These are phyloP conservation scores for Pseudomyrmex gracilis DNA, from an alignment of 1,140 invertebrate genomes.

Conservation along the genomic window DNA sequence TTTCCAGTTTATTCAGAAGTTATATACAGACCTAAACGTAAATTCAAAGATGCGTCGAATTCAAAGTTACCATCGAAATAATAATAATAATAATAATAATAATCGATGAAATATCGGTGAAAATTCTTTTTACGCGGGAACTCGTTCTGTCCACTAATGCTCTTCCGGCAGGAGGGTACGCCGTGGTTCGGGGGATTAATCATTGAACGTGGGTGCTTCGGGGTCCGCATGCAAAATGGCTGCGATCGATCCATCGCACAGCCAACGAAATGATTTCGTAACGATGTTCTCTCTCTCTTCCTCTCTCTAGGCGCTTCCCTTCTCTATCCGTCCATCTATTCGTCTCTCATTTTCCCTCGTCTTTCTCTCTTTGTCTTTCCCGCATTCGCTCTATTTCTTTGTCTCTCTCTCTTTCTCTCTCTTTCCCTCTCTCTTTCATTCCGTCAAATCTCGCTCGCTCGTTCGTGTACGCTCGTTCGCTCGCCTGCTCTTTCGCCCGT, in stretches of 20 bases:
- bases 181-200: conserved; percentile 65
- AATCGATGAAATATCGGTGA: too few relatives aligned
- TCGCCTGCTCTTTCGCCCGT: conserved; percentile 48
- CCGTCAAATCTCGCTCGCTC: conserved; percentile 4
- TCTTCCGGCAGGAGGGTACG: conserved; percentile 19
- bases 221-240: conserved; percentile 70
- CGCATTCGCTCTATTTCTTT: conserved; percentile 20
- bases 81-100: not conserved
- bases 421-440: not conserved
- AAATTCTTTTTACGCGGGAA: conserved; percentile 34
- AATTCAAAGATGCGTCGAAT: not conserved
- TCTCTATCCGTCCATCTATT: conserved; percentile 48
- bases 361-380: conserved; percentile 5
- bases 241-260: conserved; percentile 72
- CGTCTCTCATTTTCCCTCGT: conserved; percentile 29
- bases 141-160: conserved; percentile 41
- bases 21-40: too few relatives aligned
- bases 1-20: too few relatives aligned
- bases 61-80: not conserved
- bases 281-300: conserved; percentile 52
- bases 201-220: conserved; percentile 63
- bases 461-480: conserved; percentile 14
- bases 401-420: conserved; percentile 39
- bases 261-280: conserved; percentile 72
- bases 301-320: not conserved